Conservation (phyloP, 2,888 invertebrate species). For the Bellardia bayeri region DNA sequence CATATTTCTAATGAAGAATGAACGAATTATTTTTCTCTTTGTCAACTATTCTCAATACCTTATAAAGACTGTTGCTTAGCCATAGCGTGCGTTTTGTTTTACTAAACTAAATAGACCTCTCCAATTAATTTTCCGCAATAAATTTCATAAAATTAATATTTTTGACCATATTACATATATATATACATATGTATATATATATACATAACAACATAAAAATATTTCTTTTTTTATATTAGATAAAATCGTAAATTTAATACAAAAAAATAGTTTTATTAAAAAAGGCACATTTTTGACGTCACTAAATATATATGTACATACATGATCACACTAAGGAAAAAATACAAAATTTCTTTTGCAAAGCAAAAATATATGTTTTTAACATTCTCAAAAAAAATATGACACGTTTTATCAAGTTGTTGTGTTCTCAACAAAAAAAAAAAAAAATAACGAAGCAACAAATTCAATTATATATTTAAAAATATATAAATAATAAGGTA, state of each 20-base stretch:
- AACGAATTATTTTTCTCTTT: too few species aligned
- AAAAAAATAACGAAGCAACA: neutral
- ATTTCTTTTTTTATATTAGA: slow-evolving; percentile 6
- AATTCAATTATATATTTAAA: neutral
- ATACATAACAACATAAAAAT: neutral
- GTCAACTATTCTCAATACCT: too few species aligned
- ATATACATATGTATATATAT: neutral
- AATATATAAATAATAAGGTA: slow-evolving; percentile 5
- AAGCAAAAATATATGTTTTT: slow-evolving; percentile 17
- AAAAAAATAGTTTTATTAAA: neutral
- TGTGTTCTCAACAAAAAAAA: neutral
- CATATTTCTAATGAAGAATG: too few species aligned
- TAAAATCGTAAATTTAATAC: neutral
- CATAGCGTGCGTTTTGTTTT: neutral
- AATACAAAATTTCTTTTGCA: slow-evolving; percentile 6
- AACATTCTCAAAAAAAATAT: slow-evolving; percentile 18
- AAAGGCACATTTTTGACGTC: slow-evolving; percentile 46
- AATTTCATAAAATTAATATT: neutral
- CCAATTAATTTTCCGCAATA: neutral
- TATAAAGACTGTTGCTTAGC: neutral
- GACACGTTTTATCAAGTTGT: slow-evolving; percentile 29
- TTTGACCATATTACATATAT: neutral
- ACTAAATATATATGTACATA: slow-evolving; percentile 3
- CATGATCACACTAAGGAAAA: slow-evolving; percentile 26
- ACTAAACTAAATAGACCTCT: neutral